Evolutionary conservation across 2,797 vertebrate genomes (phyloP).

Genomic region (Xenentodon cancila): DNA sequence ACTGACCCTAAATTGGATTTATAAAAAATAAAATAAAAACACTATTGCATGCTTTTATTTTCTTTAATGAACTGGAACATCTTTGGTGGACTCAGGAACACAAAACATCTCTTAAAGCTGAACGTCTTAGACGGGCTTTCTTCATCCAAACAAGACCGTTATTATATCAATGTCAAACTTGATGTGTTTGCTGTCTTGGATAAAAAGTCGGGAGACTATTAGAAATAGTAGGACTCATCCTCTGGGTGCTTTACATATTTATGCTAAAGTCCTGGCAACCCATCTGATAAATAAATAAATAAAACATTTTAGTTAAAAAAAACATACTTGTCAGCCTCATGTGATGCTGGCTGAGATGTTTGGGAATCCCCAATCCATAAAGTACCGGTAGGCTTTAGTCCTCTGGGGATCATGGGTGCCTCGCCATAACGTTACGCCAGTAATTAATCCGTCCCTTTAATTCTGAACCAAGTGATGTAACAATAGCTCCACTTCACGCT

Average conservation of each 20-base stretch:
- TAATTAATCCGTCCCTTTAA: neutral
- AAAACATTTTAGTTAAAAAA: conserved; percentile 9
- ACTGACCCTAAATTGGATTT: conserved; percentile 38
- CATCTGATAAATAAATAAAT: neutral
- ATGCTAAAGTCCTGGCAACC: too few species aligned
- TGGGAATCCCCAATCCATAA: neutral
- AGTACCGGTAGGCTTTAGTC: neutral
- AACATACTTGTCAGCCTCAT: neutral
- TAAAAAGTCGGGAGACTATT: too few species aligned
- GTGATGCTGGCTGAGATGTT: neutral
- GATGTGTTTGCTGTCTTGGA: too few species aligned
- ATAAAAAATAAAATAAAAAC: conserved; percentile 22
- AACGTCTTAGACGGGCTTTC: too few species aligned
- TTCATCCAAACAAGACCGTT: too few species aligned
- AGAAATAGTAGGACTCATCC: too few species aligned
- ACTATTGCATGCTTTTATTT: too few species aligned
- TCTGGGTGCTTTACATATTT: too few species aligned
- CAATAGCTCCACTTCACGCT: neutral
- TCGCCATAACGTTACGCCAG: neutral
- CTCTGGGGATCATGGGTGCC: neutral
- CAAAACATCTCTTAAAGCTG: neutral
- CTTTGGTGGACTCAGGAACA: conserved; percentile 14
- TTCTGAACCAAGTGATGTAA: neutral
- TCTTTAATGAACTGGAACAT: neutral
- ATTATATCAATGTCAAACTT: too few species aligned